phyloP scores from a whole-genome alignment of 2,888 invertebrate species.

The Lasioglossum vierecki region DNA sequence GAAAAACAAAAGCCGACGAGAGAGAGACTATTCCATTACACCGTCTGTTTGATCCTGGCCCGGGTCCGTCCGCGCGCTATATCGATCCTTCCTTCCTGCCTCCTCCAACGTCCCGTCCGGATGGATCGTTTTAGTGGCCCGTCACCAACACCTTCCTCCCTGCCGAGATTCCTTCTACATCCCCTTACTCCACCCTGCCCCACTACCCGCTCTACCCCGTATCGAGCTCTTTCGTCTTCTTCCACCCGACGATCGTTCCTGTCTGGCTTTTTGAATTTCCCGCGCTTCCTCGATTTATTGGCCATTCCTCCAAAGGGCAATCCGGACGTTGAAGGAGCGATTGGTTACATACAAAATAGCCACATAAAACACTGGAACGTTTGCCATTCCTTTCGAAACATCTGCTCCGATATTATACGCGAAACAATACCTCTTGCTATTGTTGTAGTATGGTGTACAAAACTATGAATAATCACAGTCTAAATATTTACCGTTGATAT shows the following conservation, averaged over 20 bases:
- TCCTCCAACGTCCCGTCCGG: slow-evolving; percentile 4
- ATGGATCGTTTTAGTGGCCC: slow-evolving; percentile 14
- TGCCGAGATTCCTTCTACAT: slow-evolving; percentile 4
- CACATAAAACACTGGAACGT: neutral
- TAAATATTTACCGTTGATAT: too few species aligned
- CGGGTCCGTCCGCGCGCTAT: slow-evolving; percentile 17
- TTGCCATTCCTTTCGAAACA: neutral
- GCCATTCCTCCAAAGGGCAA: neutral
- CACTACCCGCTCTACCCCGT: neutral
- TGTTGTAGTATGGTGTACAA: neutral
- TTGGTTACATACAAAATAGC: neutral
- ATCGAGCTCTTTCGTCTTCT: neutral
- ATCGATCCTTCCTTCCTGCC: slow-evolving; percentile 16
- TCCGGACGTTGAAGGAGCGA: slow-evolving; percentile 1
- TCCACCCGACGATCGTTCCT: neutral
- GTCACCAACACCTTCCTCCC: slow-evolving; percentile 11
- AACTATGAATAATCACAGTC: neutral
- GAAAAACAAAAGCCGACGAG: slow-evolving; percentile 49
- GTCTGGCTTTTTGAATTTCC: slow-evolving; percentile 1
- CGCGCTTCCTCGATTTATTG: slow-evolving; percentile 12
- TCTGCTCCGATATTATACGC: neutral
- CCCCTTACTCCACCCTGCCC: neutral
- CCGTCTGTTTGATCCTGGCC: slow-evolving; percentile 52
- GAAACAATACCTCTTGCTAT: neutral
- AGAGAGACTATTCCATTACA: slow-evolving; percentile 56